Evolutionary conservation across 2,113 vertebrate genomes (phyloP), one percentile per base, ranked within the genome.

Genomic region (Pluvialis apricaria): DNA sequence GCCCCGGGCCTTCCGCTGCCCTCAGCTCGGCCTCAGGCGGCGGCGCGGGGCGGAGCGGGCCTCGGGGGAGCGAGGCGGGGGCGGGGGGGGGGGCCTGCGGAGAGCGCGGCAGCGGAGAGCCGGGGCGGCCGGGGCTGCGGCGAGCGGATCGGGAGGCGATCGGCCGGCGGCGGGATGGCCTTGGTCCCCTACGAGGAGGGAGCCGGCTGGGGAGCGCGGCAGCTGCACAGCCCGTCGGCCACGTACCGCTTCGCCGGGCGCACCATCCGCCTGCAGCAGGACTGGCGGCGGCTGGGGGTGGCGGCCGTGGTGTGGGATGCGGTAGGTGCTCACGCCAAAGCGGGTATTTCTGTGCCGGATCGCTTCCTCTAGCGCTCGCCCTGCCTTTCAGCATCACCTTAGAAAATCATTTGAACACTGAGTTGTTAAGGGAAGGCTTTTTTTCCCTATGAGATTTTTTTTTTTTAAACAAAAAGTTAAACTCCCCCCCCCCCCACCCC

Each of bases 261-360:
- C 86, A 97, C 97, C 29, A 95, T 99, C 75, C 96, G 92, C 24
- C 97, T 99, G 8, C 83, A 95, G 6, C 99, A 99, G 98, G 98
- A 99, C 97, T 99, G 99, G 99, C 98, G 95, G 57, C 98, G 97
- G n/a, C 98, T 99, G 16, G 99, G 99, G 3, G 99, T 99, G 5
- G 99, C 99, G 3, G 99, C 99, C 0, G 99, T 99, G 26, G 99
- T 99, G 13, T 99, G 99, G 99, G 99, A 99, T 31, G 99, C 99
- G 64, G 99, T 99, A 92, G 95, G 95, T 92, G 82, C 2, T 31
- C 45, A 0, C n/a, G 4, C 28, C 68, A 0, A 7, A 4, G 8
- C 3, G 15, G 9, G 24, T 3, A 3, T 28, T 13, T 21, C 71
- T 11, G 31, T 25, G 0, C 57, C 8, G 11, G 8, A 3, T 16